Evolutionary conservation across 1,140 invertebrate genomes (phyloP).

Genomic region (Drosophila oshimai): DNA sequence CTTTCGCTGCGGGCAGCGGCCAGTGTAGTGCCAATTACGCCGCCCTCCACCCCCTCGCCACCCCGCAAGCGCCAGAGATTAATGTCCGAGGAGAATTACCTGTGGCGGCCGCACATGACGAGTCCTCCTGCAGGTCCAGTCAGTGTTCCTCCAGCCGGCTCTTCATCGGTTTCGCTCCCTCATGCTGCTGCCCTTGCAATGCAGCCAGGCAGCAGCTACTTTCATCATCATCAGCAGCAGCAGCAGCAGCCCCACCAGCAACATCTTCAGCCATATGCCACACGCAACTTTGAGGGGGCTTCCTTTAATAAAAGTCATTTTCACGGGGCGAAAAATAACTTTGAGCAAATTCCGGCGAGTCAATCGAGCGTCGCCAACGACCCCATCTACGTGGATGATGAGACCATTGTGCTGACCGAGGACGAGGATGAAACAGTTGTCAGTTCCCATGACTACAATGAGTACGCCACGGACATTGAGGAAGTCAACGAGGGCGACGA

Average conservation of each 20-base stretch:
- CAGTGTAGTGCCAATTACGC: conserved; percentile 84
- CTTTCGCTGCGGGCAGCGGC: conserved; percentile 83
- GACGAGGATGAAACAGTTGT: conserved; percentile 82
- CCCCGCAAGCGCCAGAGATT: conserved; percentile 83
- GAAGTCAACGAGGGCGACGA: conserved; percentile 36
- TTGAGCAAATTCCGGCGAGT: conserved; percentile 75
- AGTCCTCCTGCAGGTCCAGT: conserved; percentile 62
- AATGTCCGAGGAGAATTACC: conserved; percentile 82
- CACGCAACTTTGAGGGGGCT: conserved; percentile 41
- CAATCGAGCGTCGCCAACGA: conserved; percentile 61
- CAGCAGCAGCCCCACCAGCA: conserved; percentile 7
- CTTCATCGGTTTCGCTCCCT: conserved; percentile 4
- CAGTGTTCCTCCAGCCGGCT: background rate
- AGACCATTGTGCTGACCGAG: conserved; percentile 82
- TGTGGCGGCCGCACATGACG: conserved; percentile 83
- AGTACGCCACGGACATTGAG: conserved; percentile 60
- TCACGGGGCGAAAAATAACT: conserved; percentile 81
- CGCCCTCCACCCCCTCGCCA: conserved; percentile 85
- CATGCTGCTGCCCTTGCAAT: conserved; percentile 1
- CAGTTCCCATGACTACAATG: conserved; percentile 80
- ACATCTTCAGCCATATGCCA: conserved; percentile 55
- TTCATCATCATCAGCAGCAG: conserved; percentile 32
- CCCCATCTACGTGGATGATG: conserved; percentile 67
- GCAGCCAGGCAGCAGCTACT: conserved; percentile 30
- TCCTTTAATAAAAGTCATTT: conserved; percentile 82